Evolutionary conservation across 2,113 vertebrate genomes (phyloP).

Genomic region (Tragelaphus buxtoni): DNA sequence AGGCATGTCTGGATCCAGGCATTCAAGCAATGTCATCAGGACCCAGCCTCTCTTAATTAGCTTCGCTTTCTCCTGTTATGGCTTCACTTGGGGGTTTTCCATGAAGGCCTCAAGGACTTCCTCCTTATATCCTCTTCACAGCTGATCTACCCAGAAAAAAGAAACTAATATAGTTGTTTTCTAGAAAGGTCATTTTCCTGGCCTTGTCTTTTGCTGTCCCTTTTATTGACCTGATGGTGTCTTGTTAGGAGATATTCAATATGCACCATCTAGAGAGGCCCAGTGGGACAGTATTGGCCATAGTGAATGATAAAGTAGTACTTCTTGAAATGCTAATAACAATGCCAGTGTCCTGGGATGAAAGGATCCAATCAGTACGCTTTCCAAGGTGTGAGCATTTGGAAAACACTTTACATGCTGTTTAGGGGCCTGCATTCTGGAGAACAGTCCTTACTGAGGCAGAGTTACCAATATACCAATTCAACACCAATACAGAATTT

Average conservation of each 20-base stretch:
- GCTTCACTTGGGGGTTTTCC: not conserved
- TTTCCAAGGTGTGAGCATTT: not conserved
- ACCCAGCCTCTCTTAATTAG: not conserved
- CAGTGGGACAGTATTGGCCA: not conserved
- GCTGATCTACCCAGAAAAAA: not conserved
- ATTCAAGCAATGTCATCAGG: not conserved
- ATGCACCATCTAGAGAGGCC: not conserved
- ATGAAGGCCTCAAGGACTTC: not conserved
- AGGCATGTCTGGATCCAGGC: not conserved
- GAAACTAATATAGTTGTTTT: not conserved
- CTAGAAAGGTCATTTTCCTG: not conserved
- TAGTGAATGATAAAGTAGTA: not conserved
- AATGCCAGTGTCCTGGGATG: not conserved
- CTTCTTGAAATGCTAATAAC: not conserved
- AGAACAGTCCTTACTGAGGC: not conserved
- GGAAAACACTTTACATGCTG: not conserved
- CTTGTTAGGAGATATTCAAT: not conserved
- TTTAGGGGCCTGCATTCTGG: not conserved
- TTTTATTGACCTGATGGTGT: not conserved
- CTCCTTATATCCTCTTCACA: not conserved
- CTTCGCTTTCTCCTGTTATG: not conserved
- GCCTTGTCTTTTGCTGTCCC: not conserved
- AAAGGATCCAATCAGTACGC: fast-evolving
- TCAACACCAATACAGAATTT: not conserved
- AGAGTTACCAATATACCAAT: not conserved